phyloP scores from a whole-genome alignment of 1,140 invertebrate species.

The Euglossa dilemma region DNA sequence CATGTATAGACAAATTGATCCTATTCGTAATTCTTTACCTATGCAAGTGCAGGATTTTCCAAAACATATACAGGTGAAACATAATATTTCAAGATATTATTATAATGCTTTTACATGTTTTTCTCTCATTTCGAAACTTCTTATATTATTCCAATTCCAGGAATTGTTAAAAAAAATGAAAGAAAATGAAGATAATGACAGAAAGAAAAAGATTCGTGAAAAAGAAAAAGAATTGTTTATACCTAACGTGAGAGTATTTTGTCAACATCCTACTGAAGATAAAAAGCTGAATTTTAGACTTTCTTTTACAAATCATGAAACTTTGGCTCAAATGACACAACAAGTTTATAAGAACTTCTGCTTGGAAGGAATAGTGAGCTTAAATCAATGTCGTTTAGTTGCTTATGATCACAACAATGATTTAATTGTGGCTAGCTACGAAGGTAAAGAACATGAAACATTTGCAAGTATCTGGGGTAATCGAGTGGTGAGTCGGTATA shows the following conservation, averaged over 20 bases:
- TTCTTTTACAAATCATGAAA: constrained; percentile 84
- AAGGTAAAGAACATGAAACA: constrained; percentile 83
- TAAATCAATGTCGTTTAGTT: constrained; percentile 89
- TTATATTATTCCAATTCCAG: constrained; percentile 69
- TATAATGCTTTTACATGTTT: not conserved
- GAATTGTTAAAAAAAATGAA: constrained; percentile 86
- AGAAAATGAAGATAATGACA: constrained; percentile 87
- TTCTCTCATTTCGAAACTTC: not conserved
- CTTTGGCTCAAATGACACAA: constrained; percentile 84
- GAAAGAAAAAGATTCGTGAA: constrained; percentile 83
- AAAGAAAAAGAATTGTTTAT: constrained; percentile 82
- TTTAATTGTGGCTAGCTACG: constrained; percentile 88
- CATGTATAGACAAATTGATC: constrained; percentile 94
- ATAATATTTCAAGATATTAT: not conserved
- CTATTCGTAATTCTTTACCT: constrained; percentile 86
- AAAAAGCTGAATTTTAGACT: constrained; percentile 83
- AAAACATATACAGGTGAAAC: constrained; percentile 85
- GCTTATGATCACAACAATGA: constrained; percentile 87
- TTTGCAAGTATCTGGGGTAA: constrained; percentile 82
- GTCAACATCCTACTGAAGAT: constrained; percentile 84
- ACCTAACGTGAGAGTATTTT: constrained; percentile 85
- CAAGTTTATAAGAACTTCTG: constrained; percentile 85
- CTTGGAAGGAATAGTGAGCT: constrained; percentile 84
- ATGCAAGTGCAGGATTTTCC: constrained; percentile 89
- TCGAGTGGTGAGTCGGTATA: constrained; percentile 77